A percentile compares a stretch with the other conserved stretches of the same genome.
phyloP scores from a whole-genome alignment of 2,113 vertebrate genomes.

The Phrynosoma blainvillii region DNA sequence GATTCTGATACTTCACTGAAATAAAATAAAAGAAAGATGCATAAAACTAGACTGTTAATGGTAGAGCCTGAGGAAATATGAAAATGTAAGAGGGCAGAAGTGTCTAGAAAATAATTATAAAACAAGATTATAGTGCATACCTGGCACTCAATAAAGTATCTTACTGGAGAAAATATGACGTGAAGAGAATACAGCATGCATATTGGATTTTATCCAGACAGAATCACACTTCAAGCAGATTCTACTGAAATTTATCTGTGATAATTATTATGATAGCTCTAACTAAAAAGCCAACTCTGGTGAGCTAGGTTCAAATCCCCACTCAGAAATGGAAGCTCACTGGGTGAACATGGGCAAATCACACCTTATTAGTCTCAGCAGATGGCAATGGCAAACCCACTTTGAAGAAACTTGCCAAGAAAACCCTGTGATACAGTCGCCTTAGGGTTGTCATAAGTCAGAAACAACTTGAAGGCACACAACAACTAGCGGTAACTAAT shows the following conservation, averaged over 20 bases:
- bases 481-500: too few species aligned
- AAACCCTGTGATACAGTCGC: too few species aligned
- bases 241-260: not conserved
- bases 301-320: too few species aligned
- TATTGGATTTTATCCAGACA: not conserved
- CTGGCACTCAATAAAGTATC: constrained; percentile 7
- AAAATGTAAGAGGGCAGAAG: not conserved
- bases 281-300: too few species aligned
- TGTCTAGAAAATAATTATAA: not conserved
- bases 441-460: too few species aligned
- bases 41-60: constrained; percentile 7
- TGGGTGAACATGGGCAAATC: too few species aligned
- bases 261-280: not conserved
- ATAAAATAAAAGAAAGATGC: not conserved
- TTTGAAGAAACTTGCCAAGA: too few species aligned
- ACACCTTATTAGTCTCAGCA: too few species aligned
- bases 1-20: not conserved
- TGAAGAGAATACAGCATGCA: not conserved
- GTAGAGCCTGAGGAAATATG: not conserved
- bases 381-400: too few species aligned
- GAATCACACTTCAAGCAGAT: not conserved
- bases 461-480: too few species aligned
- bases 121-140: not conserved
- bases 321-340: too few species aligned
- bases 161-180: not conserved